Conservation (phyloP, 2,888 invertebrate genomes). For the Omphaloscelis lunosa region DNA sequence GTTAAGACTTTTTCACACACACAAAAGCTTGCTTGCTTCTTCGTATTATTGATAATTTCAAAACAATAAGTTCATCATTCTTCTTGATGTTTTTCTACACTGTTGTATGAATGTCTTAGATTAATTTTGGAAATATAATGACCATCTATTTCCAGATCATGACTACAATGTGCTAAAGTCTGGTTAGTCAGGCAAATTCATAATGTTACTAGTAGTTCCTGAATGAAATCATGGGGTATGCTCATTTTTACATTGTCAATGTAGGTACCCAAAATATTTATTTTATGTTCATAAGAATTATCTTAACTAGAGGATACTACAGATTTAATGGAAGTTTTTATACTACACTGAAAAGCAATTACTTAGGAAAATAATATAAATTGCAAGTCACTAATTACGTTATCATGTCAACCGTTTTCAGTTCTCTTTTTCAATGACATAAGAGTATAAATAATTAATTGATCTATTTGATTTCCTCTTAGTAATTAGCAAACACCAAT, state of each 20-base stretch:
- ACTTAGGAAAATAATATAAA: conserved; percentile 13
- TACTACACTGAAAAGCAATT: not conserved
- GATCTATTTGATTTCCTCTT: conserved; percentile 17
- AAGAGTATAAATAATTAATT: conserved; percentile 35
- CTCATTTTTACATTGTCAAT: not conserved
- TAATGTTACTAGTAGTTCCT: not conserved
- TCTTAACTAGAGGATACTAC: not conserved
- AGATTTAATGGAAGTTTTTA: not conserved
- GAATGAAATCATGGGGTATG: not conserved
- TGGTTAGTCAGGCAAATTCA: not conserved
- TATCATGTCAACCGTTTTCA: conserved; percentile 3
- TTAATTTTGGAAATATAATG: no score
- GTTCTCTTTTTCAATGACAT: not conserved
- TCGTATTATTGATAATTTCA: no score
- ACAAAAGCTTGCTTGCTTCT: no score
- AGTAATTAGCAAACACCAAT: conserved; percentile 36
- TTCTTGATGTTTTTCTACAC: not conserved
- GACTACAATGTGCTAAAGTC: not conserved
- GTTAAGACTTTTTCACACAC: no score
- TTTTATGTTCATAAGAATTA: not conserved
- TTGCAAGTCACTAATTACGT: conserved; percentile 45
- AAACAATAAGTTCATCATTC: not conserved
- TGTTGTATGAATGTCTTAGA: not conserved
- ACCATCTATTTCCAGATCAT: not conserved
- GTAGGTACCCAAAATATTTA: not conserved